These are phyloP conservation scores for Vombatus ursinus DNA, from an alignment of 2,113 vertebrate species.

Conservation along the genomic window DNA sequence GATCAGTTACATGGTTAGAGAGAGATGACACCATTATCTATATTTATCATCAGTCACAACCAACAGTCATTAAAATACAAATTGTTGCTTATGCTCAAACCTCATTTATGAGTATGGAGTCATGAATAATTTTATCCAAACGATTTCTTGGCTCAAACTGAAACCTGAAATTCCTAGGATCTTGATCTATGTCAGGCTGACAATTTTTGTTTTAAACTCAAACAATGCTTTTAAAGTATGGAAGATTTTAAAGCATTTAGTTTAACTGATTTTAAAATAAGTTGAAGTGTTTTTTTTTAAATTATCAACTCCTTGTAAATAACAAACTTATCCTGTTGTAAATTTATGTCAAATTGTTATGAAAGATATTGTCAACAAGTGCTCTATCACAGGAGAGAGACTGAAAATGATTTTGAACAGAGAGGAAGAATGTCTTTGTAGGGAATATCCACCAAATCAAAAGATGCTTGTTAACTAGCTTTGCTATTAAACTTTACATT, in stretches of 20 bases:
- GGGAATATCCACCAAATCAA: too few species aligned
- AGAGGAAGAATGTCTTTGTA: not conserved
- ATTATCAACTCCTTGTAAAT: not conserved
- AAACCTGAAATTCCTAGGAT: not conserved
- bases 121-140: not conserved
- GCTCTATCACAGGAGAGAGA: not conserved
- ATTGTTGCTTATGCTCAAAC: not conserved
- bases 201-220: not conserved
- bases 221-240: not conserved
- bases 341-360: not conserved
- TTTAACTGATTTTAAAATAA: too few species aligned
- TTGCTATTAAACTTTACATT: too few species aligned
- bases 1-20: not conserved
- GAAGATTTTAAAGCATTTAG: not conserved
- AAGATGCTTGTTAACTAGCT: too few species aligned
- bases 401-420: not conserved
- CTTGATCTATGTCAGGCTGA: not conserved
- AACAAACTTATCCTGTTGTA: not conserved
- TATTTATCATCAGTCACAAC: constrained; percentile 33
- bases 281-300: too few species aligned
- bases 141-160: not conserved
- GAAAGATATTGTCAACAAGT: not conserved
- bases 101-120: not conserved
- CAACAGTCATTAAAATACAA: not conserved
- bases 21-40: not conserved